Conservation (phyloP, 2,888 invertebrate species). For the Eupithecia inturbata region DNA sequence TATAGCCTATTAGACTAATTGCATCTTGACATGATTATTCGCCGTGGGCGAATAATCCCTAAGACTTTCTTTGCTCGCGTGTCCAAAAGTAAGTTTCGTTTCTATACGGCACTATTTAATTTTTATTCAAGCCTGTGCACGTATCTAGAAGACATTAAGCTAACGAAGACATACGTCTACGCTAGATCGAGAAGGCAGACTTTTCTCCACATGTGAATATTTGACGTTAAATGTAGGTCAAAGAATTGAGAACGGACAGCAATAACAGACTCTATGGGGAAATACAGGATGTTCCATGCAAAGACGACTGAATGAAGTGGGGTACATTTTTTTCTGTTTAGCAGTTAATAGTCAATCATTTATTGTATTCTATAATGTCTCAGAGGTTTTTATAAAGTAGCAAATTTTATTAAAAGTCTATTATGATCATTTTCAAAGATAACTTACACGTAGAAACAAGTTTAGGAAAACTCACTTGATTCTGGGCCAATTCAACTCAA, state of each 20-base stretch:
- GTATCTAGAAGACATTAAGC: conserved; percentile 19
- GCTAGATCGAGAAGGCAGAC: conserved; percentile 12
- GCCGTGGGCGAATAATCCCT: neutral
- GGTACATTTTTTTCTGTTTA: no score
- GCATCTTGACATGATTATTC: neutral
- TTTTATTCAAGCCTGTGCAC: conserved; percentile 16
- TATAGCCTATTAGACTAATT: no score
- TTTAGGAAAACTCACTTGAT: no score
- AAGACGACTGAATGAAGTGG: neutral
- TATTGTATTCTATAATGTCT: no score
- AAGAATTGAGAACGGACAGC: conserved; percentile 6
- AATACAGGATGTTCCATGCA: neutral
- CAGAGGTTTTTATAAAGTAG: no score
- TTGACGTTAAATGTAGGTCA: conserved; percentile 12
- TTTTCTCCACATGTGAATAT: conserved; percentile 5
- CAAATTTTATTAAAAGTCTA: neutral
- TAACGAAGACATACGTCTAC: conserved; percentile 22
- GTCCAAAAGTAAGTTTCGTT: neutral
- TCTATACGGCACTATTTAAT: neutral
- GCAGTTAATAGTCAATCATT: no score
- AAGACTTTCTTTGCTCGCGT: neutral
- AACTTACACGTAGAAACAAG: no score
- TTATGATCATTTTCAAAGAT: neutral
- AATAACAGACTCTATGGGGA: neutral
- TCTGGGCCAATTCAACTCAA: no score